Percentiles rank a stretch among this genome's conserved stretches.
Conservation (phyloP, 2,113 vertebrate species). For the Myrmophylax atrothorax region DNA sequence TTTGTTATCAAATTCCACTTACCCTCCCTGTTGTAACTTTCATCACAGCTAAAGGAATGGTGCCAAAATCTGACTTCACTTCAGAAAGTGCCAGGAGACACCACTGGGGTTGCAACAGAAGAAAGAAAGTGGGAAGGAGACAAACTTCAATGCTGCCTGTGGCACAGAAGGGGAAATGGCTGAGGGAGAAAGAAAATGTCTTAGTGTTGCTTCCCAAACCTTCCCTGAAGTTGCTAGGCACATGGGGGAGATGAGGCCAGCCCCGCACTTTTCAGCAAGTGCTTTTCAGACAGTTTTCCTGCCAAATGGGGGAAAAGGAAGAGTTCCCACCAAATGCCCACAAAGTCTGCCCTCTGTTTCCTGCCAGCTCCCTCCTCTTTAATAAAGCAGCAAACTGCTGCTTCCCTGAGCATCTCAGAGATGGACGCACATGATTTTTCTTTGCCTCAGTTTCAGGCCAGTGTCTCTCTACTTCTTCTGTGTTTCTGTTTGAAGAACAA, state of each 20-base stretch:
- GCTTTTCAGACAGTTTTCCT: not conserved
- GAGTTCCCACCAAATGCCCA: not conserved
- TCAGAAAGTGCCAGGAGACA: not conserved
- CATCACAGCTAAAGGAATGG: slow-evolving; percentile 15
- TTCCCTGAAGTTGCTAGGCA: slow-evolving; percentile 36
- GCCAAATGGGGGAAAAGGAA: not conserved
- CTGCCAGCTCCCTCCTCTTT: not conserved
- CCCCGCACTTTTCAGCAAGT: not conserved
- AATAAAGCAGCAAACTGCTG: not conserved
- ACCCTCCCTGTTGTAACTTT: slow-evolving; percentile 41
- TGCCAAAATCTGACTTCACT: slow-evolving; percentile 63
- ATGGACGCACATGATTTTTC: not conserved
- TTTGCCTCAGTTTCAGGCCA: not conserved
- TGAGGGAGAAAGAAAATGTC: not conserved
- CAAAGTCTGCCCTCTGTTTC: not conserved
- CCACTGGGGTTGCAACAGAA: slow-evolving; percentile 25
- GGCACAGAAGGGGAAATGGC: not conserved
- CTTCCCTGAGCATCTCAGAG: not conserved
- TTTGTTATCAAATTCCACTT: slow-evolving; percentile 68
- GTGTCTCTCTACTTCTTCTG: not conserved
- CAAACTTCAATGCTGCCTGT: not conserved
- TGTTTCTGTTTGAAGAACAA: not conserved
- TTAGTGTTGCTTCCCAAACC: not conserved
- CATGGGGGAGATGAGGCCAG: not conserved
- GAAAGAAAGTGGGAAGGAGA: slow-evolving; percentile 23